Conservation (phyloP, 2,888 invertebrate genomes). For the Leptopilina syphax region DNA sequence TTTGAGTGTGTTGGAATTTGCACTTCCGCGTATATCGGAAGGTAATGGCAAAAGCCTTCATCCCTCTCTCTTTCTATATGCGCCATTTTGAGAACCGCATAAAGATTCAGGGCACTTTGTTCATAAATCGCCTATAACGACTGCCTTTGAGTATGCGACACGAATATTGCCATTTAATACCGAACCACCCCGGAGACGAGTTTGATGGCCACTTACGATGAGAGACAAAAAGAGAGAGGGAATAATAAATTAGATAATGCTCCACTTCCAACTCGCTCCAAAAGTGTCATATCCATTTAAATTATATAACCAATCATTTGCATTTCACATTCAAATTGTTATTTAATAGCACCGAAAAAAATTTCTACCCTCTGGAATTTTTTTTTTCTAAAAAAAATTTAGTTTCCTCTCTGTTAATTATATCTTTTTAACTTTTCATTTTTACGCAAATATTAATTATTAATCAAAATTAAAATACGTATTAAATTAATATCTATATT, state of each 20-base stretch:
- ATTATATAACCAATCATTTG: slow-evolving; percentile 8
- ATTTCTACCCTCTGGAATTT: too few species aligned
- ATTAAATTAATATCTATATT: too few species aligned
- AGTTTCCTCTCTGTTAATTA: background rate
- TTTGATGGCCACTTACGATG: background rate
- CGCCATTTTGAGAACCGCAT: slow-evolving; percentile 34
- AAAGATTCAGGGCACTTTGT: slow-evolving; percentile 54
- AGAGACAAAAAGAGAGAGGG: background rate
- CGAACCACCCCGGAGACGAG: slow-evolving; percentile 30
- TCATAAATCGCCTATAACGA: slow-evolving; percentile 59
- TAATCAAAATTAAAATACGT: too few species aligned
- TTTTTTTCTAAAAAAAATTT: too few species aligned
- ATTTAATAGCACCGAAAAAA: background rate
- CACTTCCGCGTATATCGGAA: background rate
- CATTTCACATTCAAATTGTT: slow-evolving; percentile 9
- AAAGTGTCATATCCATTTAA: slow-evolving; percentile 14
- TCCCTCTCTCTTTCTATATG: background rate
- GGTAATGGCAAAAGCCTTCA: background rate
- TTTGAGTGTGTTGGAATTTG: slow-evolving; percentile 8
- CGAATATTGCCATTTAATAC: slow-evolving; percentile 55
- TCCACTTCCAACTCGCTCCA: background rate
- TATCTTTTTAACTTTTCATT: background rate
- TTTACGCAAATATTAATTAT: too few species aligned
- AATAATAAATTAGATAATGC: slow-evolving; percentile 19
- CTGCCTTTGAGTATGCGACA: slow-evolving; percentile 47